These are phyloP conservation scores for Polyodon spathula DNA, from an alignment of 2,113 vertebrate species.

Conservation along the genomic window DNA sequence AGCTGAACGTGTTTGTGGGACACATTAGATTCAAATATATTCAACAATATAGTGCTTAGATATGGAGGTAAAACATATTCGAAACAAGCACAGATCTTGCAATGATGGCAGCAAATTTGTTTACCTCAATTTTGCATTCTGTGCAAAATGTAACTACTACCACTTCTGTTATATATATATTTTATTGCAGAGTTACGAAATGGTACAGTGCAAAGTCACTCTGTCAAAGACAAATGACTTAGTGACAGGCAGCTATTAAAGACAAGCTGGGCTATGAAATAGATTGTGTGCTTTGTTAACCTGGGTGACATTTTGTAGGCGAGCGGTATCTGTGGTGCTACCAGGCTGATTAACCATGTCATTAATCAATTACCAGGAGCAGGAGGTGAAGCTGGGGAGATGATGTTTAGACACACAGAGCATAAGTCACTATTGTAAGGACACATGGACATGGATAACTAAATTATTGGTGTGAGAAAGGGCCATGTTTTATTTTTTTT, in stretches of 20 bases:
- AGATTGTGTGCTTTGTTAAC: conserved; percentile 23
- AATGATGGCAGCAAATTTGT: too few relatives aligned
- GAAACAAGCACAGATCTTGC: too few relatives aligned
- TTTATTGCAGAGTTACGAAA: background rate
- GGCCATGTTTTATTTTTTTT: background rate
- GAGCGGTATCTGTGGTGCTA: conserved; percentile 29
- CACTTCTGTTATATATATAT: too few relatives aligned
- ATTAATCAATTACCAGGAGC: conserved; percentile 36
- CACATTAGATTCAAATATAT: too few relatives aligned
- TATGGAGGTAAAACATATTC: too few relatives aligned
- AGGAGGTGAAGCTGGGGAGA: conserved; percentile 29
- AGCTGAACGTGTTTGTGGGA: too few relatives aligned
- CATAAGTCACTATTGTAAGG: conserved; percentile 19
- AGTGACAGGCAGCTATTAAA: conserved; percentile 32
- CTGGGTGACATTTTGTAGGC: conserved; percentile 23
- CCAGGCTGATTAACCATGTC: conserved; percentile 28
- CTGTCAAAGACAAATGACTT: conserved; percentile 14
- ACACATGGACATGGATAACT: conserved; percentile 8
- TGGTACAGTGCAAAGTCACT: conserved; percentile 13
- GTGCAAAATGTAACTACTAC: too few relatives aligned
- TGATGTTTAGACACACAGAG: conserved; percentile 15
- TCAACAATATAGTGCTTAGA: too few relatives aligned
- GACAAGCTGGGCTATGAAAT: conserved; percentile 18
- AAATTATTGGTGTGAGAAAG: conserved; percentile 10
- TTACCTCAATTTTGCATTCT: too few relatives aligned